Conservation (phyloP, 2,113 vertebrate genomes). For the Mystacornis crossleyi region DNA sequence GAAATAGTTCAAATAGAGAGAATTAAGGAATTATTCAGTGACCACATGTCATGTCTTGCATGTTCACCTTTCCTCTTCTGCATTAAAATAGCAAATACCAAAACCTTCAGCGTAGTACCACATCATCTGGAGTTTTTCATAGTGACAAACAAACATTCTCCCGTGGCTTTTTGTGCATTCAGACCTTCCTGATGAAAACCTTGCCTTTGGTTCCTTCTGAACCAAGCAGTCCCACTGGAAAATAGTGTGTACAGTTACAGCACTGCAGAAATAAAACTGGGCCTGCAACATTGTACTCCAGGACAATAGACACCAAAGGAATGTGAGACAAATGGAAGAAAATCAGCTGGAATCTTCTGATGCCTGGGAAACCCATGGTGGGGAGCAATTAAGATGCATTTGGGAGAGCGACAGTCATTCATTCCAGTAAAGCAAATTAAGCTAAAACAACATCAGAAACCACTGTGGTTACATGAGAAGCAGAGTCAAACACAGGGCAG, state of each 20-base stretch:
- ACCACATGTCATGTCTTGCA: neutral
- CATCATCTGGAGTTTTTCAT: neutral
- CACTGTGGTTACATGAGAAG: constrained; percentile 12
- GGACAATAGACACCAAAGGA: constrained; percentile 20
- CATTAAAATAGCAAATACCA: neutral
- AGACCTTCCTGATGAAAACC: neutral
- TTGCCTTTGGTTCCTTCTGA: neutral
- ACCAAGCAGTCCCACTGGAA: neutral
- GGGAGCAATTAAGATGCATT: constrained; percentile 46
- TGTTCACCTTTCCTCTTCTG: neutral
- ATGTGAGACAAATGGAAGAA: constrained; percentile 39
- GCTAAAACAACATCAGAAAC: constrained; percentile 41
- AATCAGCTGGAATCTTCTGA: constrained; percentile 8
- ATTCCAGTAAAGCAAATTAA: constrained; percentile 53
- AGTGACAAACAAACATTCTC: neutral
- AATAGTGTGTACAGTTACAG: neutral
- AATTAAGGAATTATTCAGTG: neutral
- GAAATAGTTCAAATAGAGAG: neutral
- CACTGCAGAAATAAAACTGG: neutral
- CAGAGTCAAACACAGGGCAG: neutral
- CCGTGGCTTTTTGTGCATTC: neutral
- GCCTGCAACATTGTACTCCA: neutral
- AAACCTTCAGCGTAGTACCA: neutral
- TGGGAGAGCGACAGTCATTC: constrained; percentile 39
- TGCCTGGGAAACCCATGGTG: constrained; percentile 39